These are phyloP conservation scores for Philotrypesis tridentata DNA, from an alignment of 1,140 invertebrate species.

Conservation along the genomic window DNA sequence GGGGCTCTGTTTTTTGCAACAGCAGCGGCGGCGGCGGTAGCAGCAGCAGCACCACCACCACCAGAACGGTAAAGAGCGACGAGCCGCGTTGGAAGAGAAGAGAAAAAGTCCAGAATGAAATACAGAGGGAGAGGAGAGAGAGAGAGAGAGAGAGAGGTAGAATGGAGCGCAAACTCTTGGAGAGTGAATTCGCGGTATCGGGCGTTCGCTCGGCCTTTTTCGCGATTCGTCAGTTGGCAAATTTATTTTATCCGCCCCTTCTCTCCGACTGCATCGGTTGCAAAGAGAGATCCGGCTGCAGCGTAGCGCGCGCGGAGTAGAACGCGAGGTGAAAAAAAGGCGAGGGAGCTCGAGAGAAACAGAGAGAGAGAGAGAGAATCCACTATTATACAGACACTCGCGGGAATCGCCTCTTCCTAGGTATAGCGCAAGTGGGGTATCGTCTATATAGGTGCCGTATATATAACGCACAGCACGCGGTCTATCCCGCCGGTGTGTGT, in stretches of 20 bases:
- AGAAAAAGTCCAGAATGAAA: constrained; percentile 2
- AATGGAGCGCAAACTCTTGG: background rate
- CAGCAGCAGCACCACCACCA: no score
- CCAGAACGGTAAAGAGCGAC: background rate
- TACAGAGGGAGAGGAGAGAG: background rate
- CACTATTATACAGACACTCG: no score
- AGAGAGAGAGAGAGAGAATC: background rate
- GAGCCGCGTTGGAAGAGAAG: background rate
- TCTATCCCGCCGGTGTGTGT: background rate
- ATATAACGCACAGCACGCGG: background rate
- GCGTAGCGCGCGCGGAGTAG: background rate
- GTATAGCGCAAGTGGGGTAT: no score
- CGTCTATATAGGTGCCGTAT: background rate
- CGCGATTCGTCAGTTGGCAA: constrained; percentile 24
- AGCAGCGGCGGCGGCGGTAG: background rate
- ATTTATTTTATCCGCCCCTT: constrained; percentile 32
- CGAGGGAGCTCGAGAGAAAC: no score
- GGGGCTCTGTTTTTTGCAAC: constrained; percentile 12
- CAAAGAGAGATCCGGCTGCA: no score
- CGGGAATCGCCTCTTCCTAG: no score
- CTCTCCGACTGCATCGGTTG: background rate
- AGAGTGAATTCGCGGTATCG: constrained; percentile 18
- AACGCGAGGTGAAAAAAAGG: background rate
- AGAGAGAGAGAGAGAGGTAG: background rate
- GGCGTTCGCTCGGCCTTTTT: constrained; percentile 12